Base-by-base conservation (phyloP, 2,113 vertebrate species). In the Pagrus major region DNA sequence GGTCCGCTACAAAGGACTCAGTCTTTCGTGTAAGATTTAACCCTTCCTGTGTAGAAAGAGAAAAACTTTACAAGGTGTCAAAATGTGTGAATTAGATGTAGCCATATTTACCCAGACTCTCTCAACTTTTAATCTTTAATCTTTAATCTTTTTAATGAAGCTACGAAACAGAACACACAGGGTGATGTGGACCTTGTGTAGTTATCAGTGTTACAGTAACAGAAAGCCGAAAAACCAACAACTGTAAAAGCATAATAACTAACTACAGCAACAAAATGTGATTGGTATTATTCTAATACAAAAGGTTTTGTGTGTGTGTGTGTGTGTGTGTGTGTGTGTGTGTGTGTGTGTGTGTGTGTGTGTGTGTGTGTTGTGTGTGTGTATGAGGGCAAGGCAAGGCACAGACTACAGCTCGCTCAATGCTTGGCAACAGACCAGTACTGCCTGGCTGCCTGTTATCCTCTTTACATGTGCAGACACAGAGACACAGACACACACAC, bases 351-450 rank as follows among this genome's bases (percentile, higher is more conserved):
- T 20, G 5, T 47, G 11, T 55, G 42, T 37, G 59, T 39, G 23
- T 18, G 63, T 18, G 29, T 29, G 23, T n/a, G n/a, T n/a, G n/a
- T n/a, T n/a, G n/a, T 51, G 35, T 65, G 25, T 44, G 61, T 52
- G 8, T n/a, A 10, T 65, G 29, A 55, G 66, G 47, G 67, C 37
- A 60, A 31, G 23, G 29, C 64, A 65, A 41, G 41, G 20, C 46
- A 67, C 16, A 6, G 61, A 70, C 33, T 82, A 49, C 66, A 60
- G 66, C 59, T 68, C 9, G 9, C 61, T 68, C 47, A 33, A 44
- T 52, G 80, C 55, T 71, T 76, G 80, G 85, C 80, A 76, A 80
- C 49, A 46, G 61, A 86, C 71, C 59, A 83, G 47, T 35, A 16
- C 16, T 70, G 75, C 55, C 41, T 61, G 66, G 27, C 42, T 31